Evolutionary conservation across 2,797 vertebrate species (phyloP).

Genomic region (Cheracebus regulus): DNA sequence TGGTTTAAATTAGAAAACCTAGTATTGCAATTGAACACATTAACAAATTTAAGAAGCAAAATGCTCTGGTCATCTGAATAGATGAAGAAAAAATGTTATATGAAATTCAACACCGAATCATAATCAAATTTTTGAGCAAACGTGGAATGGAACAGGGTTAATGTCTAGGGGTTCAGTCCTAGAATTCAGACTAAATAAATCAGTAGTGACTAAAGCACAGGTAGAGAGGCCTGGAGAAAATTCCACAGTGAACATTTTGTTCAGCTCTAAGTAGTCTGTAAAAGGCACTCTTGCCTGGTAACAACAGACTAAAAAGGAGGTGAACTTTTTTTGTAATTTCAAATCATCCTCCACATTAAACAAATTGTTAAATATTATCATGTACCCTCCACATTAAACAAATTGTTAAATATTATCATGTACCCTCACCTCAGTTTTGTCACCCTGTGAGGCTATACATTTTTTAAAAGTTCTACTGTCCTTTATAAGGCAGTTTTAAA

Average conservation of each 20-base stretch:
- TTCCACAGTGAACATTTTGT: background rate
- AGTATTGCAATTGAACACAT: background rate
- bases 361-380: background rate
- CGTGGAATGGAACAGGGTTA: background rate
- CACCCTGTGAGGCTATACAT: background rate
- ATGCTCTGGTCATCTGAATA: background rate
- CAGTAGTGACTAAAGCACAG: background rate
- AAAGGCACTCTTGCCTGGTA: background rate
- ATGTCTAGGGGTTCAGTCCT: background rate
- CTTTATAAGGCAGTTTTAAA: background rate
- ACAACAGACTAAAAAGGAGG: background rate
- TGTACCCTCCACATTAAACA: background rate
- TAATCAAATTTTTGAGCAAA: background rate
- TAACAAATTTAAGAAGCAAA: background rate
- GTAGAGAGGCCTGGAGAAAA: background rate
- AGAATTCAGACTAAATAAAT: background rate
- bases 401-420: background rate
- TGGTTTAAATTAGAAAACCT: slow-evolving; percentile 24
- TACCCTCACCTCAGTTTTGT: background rate
- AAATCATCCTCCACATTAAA: background rate
- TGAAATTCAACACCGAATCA: slow-evolving; percentile 7
- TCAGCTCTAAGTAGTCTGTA: background rate
- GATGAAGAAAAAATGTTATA: background rate
- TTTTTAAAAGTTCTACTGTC: background rate
- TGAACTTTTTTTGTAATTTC: slow-evolving; percentile 2